Conservation (phyloP, 1,140 invertebrate genomes). For the Aphelinus atriplicis region DNA sequence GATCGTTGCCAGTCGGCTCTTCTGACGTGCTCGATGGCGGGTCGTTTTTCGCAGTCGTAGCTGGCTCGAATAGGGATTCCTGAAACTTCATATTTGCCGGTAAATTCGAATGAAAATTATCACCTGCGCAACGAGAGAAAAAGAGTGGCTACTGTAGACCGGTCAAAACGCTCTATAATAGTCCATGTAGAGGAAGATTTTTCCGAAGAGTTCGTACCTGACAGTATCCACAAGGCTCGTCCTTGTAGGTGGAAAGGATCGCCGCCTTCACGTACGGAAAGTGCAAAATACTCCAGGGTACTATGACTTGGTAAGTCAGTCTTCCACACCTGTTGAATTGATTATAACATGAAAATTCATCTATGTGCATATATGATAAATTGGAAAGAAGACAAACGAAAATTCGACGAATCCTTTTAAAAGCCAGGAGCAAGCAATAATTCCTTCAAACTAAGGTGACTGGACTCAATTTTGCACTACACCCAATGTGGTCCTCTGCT, state of each 20-base stretch:
- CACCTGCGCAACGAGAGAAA: too few species aligned
- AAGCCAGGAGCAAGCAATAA: too few species aligned
- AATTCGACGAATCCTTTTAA: background rate
- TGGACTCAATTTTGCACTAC: too few species aligned
- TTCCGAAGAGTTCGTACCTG: constrained; percentile 25
- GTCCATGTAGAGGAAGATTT: too few species aligned
- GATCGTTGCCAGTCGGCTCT: too few species aligned
- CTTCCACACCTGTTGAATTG: constrained; percentile 53
- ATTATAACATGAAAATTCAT: background rate
- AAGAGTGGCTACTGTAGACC: too few species aligned
- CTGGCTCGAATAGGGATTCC: background rate
- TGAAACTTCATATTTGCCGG: constrained; percentile 3
- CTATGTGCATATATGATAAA: background rate
- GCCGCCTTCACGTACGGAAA: constrained; percentile 62
- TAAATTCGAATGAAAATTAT: background rate
- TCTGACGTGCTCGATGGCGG: background rate
- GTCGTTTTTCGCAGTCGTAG: background rate
- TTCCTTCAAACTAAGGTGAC: too few species aligned
- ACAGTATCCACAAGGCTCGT: constrained; percentile 59
- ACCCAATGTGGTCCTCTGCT: too few species aligned
- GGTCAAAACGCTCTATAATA: too few species aligned
- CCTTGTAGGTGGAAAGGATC: constrained; percentile 59
- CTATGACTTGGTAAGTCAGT: constrained; percentile 58
- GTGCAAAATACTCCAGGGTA: constrained; percentile 62
- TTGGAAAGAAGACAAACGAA: background rate